Evolutionary conservation across 1,140 invertebrate species (phyloP), one percentile per base, ranked within the genome.

Genomic region (Rhyacophila brunnea): DNA sequence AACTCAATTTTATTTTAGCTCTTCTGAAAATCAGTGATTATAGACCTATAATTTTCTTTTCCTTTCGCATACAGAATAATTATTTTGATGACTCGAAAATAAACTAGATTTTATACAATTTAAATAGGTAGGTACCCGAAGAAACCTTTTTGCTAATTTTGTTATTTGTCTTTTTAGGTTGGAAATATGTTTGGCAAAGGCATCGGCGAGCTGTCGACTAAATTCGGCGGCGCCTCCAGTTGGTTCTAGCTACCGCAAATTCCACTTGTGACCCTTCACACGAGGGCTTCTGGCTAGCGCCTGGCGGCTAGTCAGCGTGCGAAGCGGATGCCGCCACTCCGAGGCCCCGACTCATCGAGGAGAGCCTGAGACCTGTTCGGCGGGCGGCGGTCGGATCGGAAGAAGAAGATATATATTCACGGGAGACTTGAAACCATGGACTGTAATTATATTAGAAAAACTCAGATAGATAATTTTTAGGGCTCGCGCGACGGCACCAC

Each of bases 161-260:
- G 23, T 34, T 6, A 23, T 48, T 48, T 48, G 32, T 23, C 23
- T 54, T 70, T 69, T 23, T 53, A 79, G 77, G 83, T 93, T 67
- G 88, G 89, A 62, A 89, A 87, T 71, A 88, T 92, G 70, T 87
- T 92, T 67, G 89, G 90, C 42, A 90, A 91, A 73, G 88, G 89
- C 53, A 85, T 91, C 56, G 89, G 89, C 58, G 89, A 90, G 62
- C 80, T 92, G 65, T 89, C 89, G 65, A 88, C 87, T 45, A 92
- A 92, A 77, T 81, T 90, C 47, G 87, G 89, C 18, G 85, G 85
- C 36, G 80, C 75, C 10, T 76, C 76, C 1, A 78, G 84, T 71
- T 87, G 85, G 85, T 88, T 88, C 77, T 87, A 86, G 72, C 60
- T 50, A 17, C 15, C 46, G 43, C 6, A n/a, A 15, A 11, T 11